Evolutionary conservation across 2,113 vertebrate species (phyloP), one percentile per base, ranked within the genome.

Genomic region (Sigmodon hispidus): DNA sequence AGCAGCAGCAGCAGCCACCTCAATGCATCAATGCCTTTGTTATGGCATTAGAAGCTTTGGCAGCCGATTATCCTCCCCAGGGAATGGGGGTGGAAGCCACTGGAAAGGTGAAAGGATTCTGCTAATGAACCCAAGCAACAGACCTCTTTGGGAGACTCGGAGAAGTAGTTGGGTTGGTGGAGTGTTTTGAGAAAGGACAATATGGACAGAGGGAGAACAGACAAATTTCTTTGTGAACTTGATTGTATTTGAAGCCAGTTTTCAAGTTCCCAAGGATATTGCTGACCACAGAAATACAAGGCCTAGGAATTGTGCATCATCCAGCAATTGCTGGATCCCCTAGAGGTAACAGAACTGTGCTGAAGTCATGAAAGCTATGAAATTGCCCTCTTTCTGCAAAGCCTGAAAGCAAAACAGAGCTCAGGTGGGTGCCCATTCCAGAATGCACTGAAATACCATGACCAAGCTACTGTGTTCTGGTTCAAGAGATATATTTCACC

Each of bases 61-160:
- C 81, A 89, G 85, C 79, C 90, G 95, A 96, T 95, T 95, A 94
- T 94, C 76, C 90, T 57, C 77, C 55, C 63, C 40, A 80, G 95
- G 90, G 76, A 94, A 36, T 94, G 80, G 76, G 89, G 15, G 52
- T 87, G 21, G 88, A 95, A 95, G 52, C 67, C 91, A 92, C 94
- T 63, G 16, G 73, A 57, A 73, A 94, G 87, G 91, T 89, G n/a
- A 97, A 88, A 91, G 89, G 48, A 89, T 96, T 87, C 48, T 85
- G 81, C 87, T 91, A 97, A 97, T 84, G 75, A 97, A 97, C 52
- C 81, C 83, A 24, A 55, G 22, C 57, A 76, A 84, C 83, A 96
- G 91, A 92, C 43, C n/a, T 93, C 91, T 95, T 81, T 94, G 43
- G 57, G 88, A 94, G 40, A 88, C 40, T 85, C 7, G 0, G 43